Base-by-base conservation (phyloP, 2,888 invertebrate genomes). In the Drosophila suboccidentalis region DNA sequence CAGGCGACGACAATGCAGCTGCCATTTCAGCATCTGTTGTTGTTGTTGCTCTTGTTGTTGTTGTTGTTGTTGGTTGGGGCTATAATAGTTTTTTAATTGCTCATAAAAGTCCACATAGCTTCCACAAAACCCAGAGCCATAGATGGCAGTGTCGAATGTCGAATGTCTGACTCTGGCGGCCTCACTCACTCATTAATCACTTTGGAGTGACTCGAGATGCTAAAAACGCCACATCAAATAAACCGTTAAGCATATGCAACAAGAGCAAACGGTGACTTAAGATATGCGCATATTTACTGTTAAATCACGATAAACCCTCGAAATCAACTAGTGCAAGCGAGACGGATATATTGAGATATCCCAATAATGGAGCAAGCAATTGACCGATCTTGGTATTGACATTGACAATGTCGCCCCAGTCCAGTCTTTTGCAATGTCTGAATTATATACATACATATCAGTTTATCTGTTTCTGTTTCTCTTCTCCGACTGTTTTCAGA, bases 11-110 rank as follows among this genome's bases (percentile, higher is more conserved):
- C 61, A 76, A 70, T 78, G 73, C 70, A 78, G 57, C 68, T 73
- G 78, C 65, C 66, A 66, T 64, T 61, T 53, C 11, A 61, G 64
- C 60, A 39, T 54, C 44, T 54, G 38, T 22, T 29, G 58, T 34
- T 47, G 39, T 43, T 49, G 19, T 32, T 41, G 47, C 36, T 43
- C 34, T 39, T 43, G 41, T 43, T 50, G 38, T 6, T 49, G 10
- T 29, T 29, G 53, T 15, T 29, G 26, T 15, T 32, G 39, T 49
- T 46, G 39, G 54, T 32, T 34, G 32, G 38, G 38, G 47, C 34
- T 49, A 60, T 82, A 87, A 85, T 86, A 78, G 75, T 80, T 79
- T 84, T 81, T 84, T 84, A 87, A 86, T 84, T 89, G 80, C 80
- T 73, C 78, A 78, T 76, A 87, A 81, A 86, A 75, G 63, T 75